Conservation (phyloP, 1,140 invertebrate species). For the Danaus plexippus region DNA sequence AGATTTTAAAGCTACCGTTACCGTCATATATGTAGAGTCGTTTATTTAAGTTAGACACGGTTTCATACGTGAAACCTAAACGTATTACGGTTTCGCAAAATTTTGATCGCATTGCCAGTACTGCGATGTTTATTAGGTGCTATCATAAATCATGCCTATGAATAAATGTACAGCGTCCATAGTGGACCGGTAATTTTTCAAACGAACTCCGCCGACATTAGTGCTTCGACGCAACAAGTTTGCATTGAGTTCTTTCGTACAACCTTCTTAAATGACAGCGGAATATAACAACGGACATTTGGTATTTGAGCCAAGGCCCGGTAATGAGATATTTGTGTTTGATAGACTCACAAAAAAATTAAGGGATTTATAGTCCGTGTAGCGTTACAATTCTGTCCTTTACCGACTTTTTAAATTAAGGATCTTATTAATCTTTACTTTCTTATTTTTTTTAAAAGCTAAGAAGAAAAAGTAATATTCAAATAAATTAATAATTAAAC, state of each 20-base stretch:
- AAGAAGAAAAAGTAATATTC: too few species aligned
- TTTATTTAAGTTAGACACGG: too few species aligned
- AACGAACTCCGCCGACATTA: constrained; percentile 40
- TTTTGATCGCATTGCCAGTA: constrained; percentile 12
- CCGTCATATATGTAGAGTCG: too few species aligned
- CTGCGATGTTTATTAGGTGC: constrained; percentile 6
- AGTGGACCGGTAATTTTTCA: constrained; percentile 28
- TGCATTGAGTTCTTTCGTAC: constrained; percentile 57
- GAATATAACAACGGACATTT: constrained; percentile 59
- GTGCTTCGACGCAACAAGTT: constrained; percentile 51
- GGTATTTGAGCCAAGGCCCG: constrained; percentile 67
- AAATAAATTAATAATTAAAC: too few species aligned
- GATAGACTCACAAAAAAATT: constrained; percentile 52
- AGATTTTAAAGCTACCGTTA: too few species aligned
- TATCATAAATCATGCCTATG: constrained; percentile 11
- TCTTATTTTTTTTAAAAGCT: too few species aligned
- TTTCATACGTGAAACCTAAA: too few species aligned
- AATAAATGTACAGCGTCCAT: constrained; percentile 14
- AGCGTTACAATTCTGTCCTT: too few species aligned
- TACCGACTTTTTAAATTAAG: too few species aligned
- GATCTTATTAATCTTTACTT: too few species aligned
- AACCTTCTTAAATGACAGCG: constrained; percentile 68
- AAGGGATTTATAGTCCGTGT: constrained; percentile 36
- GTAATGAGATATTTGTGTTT: constrained; percentile 62
- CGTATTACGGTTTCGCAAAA: constrained; percentile 12